Evolutionary conservation across 2,888 invertebrate genomes (phyloP).

Genomic region (Pyrocoelia pectoralis): DNA sequence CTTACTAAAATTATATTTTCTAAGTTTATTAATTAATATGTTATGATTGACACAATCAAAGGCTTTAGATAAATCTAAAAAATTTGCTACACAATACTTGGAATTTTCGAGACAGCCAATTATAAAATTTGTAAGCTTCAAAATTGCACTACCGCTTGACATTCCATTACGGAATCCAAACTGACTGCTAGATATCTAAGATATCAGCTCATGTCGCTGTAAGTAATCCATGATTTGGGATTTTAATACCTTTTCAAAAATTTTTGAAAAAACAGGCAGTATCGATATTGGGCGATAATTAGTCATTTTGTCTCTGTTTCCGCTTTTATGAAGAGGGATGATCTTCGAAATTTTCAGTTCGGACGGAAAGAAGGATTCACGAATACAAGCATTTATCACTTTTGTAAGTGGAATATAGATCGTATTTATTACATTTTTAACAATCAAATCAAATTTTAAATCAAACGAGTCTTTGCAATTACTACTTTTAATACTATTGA

Average conservation of each 20-base stretch:
- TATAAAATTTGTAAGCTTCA: too few relatives aligned
- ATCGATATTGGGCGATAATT: slow-evolving; percentile 1
- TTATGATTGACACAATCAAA: too few relatives aligned
- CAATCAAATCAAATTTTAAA: not conserved
- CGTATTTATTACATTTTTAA: too few relatives aligned
- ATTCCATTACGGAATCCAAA: too few relatives aligned
- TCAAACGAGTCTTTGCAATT: not conserved
- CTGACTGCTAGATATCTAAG: not conserved
- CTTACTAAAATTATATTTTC: too few relatives aligned
- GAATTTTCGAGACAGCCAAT: not conserved
- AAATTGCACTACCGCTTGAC: too few relatives aligned
- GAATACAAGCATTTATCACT: not conserved
- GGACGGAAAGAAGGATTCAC: not conserved
- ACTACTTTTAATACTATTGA: not conserved
- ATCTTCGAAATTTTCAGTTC: too few relatives aligned
- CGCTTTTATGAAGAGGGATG: not conserved
- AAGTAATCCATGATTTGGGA: not conserved
- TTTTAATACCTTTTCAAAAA: not conserved
- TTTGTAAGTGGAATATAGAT: not conserved
- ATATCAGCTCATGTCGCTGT: not conserved
- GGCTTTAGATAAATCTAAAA: too few relatives aligned
- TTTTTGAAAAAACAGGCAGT: not conserved
- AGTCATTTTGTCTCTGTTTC: not conserved
- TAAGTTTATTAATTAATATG: too few relatives aligned
- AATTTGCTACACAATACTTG: too few relatives aligned